Conservation (phyloP, 2,113 vertebrate genomes). For the Hyaena hyaena region DNA sequence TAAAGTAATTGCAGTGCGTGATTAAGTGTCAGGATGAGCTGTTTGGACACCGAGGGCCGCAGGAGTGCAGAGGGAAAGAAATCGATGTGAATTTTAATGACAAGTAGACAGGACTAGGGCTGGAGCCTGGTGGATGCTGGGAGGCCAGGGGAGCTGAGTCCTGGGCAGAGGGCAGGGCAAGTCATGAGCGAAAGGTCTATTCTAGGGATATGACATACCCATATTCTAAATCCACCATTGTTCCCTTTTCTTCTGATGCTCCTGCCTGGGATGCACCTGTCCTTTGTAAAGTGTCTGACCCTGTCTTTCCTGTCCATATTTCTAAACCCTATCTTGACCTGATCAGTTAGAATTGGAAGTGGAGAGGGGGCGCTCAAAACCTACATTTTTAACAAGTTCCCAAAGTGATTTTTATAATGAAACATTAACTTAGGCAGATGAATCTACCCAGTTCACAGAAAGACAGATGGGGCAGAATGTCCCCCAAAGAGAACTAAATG, state of each 20-base stretch:
- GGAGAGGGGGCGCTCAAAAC: not conserved
- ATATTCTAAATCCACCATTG: not conserved
- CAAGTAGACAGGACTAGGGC: not conserved
- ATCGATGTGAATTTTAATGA: conserved; percentile 4
- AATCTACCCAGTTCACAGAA: conserved; percentile 21
- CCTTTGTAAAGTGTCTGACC: not conserved
- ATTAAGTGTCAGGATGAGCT: conserved; percentile 16
- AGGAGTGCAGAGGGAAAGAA: not conserved
- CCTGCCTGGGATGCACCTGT: not conserved
- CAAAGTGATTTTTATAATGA: conserved; percentile 8
- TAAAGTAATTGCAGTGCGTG: not conserved
- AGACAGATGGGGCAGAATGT: conserved; percentile 13
- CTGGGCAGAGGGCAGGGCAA: not conserved
- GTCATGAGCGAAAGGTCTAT: not conserved
- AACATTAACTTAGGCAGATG: not conserved
- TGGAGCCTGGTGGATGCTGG: not conserved
- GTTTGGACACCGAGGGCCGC: not conserved
- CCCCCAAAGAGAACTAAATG: conserved; percentile 6
- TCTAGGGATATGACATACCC: not conserved
- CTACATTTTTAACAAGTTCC: conserved; percentile 8
- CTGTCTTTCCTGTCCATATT: not conserved
- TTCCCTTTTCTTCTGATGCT: not conserved
- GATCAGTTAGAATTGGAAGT: not conserved
- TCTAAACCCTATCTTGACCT: not conserved
- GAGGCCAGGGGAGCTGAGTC: not conserved